phyloP scores from a whole-genome alignment of 2,113 vertebrate genomes.

The Bufo gargarizans region DNA sequence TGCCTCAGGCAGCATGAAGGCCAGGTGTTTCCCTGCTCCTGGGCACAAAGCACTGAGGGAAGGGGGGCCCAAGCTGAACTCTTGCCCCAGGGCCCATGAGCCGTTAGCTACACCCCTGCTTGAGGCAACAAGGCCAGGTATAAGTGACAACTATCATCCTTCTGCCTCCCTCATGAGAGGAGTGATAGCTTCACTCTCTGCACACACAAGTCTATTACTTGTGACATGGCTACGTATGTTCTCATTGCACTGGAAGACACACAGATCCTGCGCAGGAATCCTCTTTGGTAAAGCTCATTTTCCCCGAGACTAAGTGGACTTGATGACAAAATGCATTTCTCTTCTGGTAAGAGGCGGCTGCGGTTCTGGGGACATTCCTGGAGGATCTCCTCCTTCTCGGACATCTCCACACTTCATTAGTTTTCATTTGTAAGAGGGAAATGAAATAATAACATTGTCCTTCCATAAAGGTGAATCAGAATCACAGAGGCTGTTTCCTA shows the following conservation, averaged over 20 bases:
- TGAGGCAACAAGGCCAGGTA: not conserved
- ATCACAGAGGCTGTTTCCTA: conserved; percentile 61
- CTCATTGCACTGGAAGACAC: not conserved
- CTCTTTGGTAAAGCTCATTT: conserved; percentile 1
- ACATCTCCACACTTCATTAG: conserved; percentile 62
- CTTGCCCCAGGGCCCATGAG: no score
- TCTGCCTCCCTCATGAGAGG: not conserved
- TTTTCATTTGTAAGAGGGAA: conserved; percentile 65
- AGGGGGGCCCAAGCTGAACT: no score
- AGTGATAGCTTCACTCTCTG: not conserved
- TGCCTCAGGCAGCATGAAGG: no score
- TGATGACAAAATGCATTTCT: conserved; percentile 18
- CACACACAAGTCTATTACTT: not conserved
- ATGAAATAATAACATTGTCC: conserved; percentile 60
- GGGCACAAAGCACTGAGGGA: no score
- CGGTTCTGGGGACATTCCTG: not conserved
- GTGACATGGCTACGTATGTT: not conserved
- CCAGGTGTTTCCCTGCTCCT: no score
- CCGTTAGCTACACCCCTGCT: no score
- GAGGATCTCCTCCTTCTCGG: conserved; percentile 39
- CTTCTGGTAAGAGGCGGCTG: not conserved
- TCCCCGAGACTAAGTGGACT: not conserved
- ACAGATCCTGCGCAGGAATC: not conserved
- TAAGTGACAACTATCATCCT: not conserved
- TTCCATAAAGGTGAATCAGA: conserved; percentile 42